Conservation (phyloP, 2,888 invertebrate genomes). For the Tanypteryx hageni region DNA sequence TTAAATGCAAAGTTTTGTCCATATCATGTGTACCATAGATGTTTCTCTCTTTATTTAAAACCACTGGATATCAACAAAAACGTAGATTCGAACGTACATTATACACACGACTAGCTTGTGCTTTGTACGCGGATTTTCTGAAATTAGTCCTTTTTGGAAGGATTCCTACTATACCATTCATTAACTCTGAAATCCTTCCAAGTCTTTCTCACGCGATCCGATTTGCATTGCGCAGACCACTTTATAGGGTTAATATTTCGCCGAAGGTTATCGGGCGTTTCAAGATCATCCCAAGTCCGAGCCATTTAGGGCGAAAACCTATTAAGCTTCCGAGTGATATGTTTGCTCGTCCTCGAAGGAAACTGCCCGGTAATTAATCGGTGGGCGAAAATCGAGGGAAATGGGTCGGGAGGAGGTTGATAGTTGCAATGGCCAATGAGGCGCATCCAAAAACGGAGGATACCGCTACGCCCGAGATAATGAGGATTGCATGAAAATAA, state of each 20-base stretch:
- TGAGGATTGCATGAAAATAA: background rate
- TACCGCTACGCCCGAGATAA: background rate
- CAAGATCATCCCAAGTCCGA: background rate
- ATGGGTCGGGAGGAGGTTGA: background rate
- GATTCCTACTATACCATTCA: no score
- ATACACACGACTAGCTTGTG: no score
- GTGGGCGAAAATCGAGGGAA: background rate
- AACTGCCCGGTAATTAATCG: slow-evolving; percentile 6
- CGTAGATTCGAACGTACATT: no score
- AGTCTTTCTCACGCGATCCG: background rate
- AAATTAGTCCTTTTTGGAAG: no score
- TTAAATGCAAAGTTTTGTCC: no score
- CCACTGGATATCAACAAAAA: no score
- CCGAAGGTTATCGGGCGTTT: background rate
- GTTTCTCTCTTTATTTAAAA: no score
- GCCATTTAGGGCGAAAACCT: background rate
- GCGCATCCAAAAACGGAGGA: background rate
- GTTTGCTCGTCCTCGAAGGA: background rate
- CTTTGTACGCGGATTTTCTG: no score
- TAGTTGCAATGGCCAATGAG: background rate
- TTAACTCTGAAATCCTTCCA: no score
- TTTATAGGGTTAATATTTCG: background rate
- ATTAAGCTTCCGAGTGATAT: background rate
- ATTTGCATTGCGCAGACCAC: background rate
- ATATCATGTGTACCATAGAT: no score